Evolutionary conservation across 2,797 vertebrate genomes (phyloP).

Genomic region (Lepilemur ruficaudatus): DNA sequence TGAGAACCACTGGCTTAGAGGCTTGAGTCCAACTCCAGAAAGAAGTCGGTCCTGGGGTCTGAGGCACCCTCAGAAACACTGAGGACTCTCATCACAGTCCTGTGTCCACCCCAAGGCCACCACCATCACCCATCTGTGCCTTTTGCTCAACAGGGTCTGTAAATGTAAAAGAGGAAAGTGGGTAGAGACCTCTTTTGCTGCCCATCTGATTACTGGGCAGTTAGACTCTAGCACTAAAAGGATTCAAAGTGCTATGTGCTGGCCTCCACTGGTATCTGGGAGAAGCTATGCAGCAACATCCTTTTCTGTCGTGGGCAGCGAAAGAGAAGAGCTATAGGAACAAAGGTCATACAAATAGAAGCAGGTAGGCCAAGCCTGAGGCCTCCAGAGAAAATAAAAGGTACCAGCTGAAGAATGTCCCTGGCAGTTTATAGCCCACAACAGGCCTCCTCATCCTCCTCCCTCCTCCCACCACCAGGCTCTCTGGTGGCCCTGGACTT

Average conservation of each 20-base stretch:
- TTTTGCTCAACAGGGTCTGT: background rate
- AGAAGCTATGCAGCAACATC: background rate
- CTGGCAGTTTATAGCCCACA: background rate
- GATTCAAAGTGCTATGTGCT: background rate
- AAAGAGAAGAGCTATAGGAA: background rate
- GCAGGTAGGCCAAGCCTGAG: background rate
- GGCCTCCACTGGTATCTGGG: background rate
- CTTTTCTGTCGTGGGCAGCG: background rate
- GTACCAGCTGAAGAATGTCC: background rate
- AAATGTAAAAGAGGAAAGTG: background rate
- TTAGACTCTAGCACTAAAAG: background rate
- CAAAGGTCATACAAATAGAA: background rate
- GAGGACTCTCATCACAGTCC: background rate
- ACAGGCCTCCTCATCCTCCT: background rate
- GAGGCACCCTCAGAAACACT: background rate
- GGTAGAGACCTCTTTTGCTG: background rate
- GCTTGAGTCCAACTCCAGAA: background rate
- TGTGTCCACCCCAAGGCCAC: background rate
- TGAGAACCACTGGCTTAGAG: background rate
- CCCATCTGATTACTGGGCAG: background rate
- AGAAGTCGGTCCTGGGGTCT: background rate
- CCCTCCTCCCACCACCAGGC: background rate
- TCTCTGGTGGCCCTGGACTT: background rate
- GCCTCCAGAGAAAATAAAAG: background rate
- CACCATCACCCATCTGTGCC: background rate